A percentile compares a stretch with the other conserved stretches of the same genome.
Conservation (phyloP, 2,888 invertebrate species). For the Patella caerulea region DNA sequence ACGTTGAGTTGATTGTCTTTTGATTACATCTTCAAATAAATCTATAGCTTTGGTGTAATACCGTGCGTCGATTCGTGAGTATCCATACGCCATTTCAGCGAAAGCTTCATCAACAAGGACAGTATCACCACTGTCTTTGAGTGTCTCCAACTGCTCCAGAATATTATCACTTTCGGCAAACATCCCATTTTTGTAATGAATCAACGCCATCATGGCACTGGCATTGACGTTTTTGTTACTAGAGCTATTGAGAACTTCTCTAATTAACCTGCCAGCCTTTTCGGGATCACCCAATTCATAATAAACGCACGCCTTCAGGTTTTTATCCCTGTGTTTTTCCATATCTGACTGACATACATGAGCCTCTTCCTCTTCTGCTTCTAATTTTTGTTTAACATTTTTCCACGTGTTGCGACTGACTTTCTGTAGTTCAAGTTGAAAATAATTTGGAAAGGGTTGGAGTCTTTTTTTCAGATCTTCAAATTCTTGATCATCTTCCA, state of each 20-base stretch:
- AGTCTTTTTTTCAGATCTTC: not conserved
- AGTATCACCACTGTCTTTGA: not conserved
- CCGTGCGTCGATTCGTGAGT: not conserved
- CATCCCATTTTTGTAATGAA: not conserved
- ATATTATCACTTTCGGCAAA: not conserved
- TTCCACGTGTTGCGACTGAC: not conserved
- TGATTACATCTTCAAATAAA: not conserved
- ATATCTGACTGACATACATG: not conserved
- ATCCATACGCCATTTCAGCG: not conserved
- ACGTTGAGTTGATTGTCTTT: not conserved
- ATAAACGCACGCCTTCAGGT: not conserved
- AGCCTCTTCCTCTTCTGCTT: not conserved
- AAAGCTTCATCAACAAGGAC: not conserved
- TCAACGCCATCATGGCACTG: not conserved
- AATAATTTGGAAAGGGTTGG: not conserved
- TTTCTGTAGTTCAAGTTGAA: not conserved
- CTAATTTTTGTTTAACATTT: not conserved
- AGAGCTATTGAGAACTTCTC: not conserved
- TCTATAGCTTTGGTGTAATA: not conserved
- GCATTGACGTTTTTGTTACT: not conserved
- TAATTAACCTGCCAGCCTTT: not conserved
- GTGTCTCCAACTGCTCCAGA: not conserved
- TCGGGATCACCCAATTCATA: not conserved
- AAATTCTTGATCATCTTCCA: constrained; percentile 2
- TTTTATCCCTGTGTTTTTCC: not conserved